These are phyloP conservation scores for Plecturocebus donacophilus DNA, from an alignment of 2,113 vertebrate genomes.

Conservation along the genomic window DNA sequence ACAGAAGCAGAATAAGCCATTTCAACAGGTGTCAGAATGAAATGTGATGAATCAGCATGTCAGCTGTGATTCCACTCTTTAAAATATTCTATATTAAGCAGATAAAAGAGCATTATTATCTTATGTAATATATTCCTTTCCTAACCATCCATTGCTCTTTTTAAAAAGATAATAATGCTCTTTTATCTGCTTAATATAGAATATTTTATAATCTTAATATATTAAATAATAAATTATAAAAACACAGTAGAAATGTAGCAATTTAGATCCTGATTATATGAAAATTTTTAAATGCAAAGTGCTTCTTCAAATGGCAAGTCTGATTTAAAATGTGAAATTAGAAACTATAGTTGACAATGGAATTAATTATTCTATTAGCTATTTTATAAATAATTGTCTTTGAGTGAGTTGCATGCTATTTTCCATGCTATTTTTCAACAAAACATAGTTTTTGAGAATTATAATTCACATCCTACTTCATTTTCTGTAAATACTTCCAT, in stretches of 20 bases:
- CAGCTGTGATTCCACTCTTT: background rate
- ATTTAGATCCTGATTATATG: background rate
- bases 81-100: too few relatives aligned
- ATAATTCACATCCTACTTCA: background rate
- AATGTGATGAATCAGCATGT: background rate
- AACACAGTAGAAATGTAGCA: background rate
- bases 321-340: background rate
- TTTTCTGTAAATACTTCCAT: background rate
- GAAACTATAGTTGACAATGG: background rate
- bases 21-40: conserved; percentile 35
- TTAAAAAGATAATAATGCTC: background rate
- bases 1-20: background rate
- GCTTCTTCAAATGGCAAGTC: background rate
- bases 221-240: background rate
- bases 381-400: background rate
- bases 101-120: too few relatives aligned
- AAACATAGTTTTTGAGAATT: background rate
- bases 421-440: background rate
- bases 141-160: background rate
- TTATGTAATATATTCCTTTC: too few relatives aligned
- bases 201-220: background rate
- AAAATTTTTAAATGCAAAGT: background rate
- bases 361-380: background rate
- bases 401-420: background rate
- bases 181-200: background rate